Percentiles rank a stretch among this genome's conserved stretches.
Conservation (phyloP, 2,797 vertebrate genomes). For the Pseudopleuronectes americanus region DNA sequence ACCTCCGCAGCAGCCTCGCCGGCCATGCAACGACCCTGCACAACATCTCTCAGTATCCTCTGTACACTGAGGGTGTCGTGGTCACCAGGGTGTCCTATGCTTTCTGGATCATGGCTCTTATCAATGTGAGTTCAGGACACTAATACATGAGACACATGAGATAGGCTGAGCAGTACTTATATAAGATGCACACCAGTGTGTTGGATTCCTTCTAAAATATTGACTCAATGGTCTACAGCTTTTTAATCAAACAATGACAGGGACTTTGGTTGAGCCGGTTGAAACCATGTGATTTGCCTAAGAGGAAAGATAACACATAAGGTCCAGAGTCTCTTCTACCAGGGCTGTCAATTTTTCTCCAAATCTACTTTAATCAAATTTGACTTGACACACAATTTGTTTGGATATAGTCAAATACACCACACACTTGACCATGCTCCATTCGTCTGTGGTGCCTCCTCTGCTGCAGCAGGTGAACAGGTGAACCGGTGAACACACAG, state of each 20-base stretch:
- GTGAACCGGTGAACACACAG: too few species aligned
- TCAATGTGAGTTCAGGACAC: slow-evolving; percentile 87
- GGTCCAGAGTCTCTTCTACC: too few species aligned
- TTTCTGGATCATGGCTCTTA: slow-evolving; percentile 98
- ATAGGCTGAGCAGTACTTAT: background rate
- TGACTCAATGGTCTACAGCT: background rate
- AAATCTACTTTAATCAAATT: too few species aligned
- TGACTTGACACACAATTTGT: too few species aligned
- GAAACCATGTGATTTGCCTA: slow-evolving; percentile 4
- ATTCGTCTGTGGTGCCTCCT: too few species aligned
- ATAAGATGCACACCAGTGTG: background rate
- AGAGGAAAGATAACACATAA: background rate
- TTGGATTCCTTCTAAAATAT: background rate
- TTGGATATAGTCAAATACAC: too few species aligned
- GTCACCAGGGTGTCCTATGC: slow-evolving; percentile 90
- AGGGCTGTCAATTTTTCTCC: too few species aligned
- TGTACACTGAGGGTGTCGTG: slow-evolving; percentile 78
- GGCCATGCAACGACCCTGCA: slow-evolving; percentile 66
- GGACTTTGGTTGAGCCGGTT: background rate
- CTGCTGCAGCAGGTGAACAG: too few species aligned
- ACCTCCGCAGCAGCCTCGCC: slow-evolving; percentile 84
- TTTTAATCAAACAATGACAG: background rate
- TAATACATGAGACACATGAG: background rate
- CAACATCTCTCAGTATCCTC: slow-evolving; percentile 83
- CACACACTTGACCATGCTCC: too few species aligned